A percentile compares a stretch with the other conserved stretches of the same genome.
These are phyloP conservation scores for Cygnus buccinator DNA, from an alignment of 2,113 vertebrate species.

Conservation along the genomic window DNA sequence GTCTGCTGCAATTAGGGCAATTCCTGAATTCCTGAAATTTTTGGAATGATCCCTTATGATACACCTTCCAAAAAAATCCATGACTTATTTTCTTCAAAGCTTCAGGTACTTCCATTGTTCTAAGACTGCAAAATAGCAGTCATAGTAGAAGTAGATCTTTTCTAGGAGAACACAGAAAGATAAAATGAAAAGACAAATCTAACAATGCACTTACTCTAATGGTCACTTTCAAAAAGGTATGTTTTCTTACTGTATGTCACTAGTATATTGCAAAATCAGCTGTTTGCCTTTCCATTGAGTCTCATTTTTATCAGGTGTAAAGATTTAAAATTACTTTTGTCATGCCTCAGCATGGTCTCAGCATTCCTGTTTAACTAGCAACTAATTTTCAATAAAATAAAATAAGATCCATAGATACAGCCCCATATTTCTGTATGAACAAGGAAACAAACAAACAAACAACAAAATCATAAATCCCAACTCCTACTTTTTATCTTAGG, in stretches of 20 bases:
- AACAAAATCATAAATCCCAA: neutral
- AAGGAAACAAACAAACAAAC: too few relatives aligned
- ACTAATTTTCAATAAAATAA: neutral
- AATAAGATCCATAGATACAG: neutral
- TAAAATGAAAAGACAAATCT: neutral
- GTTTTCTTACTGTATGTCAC: neutral
- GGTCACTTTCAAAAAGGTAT: neutral
- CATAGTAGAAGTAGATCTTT: neutral
- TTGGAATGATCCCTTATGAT: neutral
- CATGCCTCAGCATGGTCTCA: neutral
- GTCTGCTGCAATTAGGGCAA: neutral
- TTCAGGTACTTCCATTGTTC: neutral
- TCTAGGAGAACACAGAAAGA: neutral
- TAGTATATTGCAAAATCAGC: neutral
- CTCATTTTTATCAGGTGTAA: neutral
- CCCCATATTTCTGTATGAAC: fast-evolving
- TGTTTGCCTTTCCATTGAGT: neutral
- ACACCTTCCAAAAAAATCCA: neutral
- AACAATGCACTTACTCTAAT: neutral
- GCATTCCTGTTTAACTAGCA: neutral
- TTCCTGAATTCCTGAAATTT: neutral
- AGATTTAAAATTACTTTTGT: neutral
- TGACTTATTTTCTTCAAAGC: neutral
- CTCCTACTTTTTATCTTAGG: fast-evolving
- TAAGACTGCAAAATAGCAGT: neutral